Conservation (phyloP, 2,888 invertebrate genomes). For the Torymus aiolomorphi region DNA sequence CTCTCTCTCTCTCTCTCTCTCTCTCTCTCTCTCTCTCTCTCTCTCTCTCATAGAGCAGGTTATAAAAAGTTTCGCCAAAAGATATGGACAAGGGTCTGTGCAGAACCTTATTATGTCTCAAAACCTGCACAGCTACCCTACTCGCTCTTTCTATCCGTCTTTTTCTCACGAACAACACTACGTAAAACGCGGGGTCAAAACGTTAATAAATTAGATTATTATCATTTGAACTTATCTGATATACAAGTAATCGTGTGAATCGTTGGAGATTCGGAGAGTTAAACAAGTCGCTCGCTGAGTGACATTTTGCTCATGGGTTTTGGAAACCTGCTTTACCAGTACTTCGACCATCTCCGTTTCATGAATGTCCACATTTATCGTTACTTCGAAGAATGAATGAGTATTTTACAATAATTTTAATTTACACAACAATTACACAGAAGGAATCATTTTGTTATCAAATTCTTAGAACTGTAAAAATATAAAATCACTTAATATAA, state of each 20-base stretch:
- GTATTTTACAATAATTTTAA: slow-evolving; percentile 19
- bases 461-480: slow-evolving; percentile 42
- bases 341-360: slow-evolving; percentile 11
- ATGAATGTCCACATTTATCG: neutral
- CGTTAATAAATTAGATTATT: slow-evolving; percentile 61
- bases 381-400: slow-evolving; percentile 14
- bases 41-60: no score
- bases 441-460: slow-evolving; percentile 28
- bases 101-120: no score
- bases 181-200: slow-evolving; percentile 31
- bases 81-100: no score
- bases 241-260: slow-evolving; percentile 62
- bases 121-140: no score
- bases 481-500: slow-evolving; percentile 19
- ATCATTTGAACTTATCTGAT: slow-evolving; percentile 46
- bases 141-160: no score
- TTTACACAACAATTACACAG: slow-evolving; percentile 9
- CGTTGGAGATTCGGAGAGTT: slow-evolving; percentile 64
- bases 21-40: no score
- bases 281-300: slow-evolving; percentile 15
- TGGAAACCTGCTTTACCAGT: slow-evolving; percentile 23
- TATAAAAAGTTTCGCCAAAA: no score
- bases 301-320: slow-evolving; percentile 16
- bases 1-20: neutral
- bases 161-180: slow-evolving; percentile 3